These are phyloP conservation scores for Scyliorhinus canicula DNA, from an alignment of 2,797 vertebrate genomes.

Conservation along the genomic window DNA sequence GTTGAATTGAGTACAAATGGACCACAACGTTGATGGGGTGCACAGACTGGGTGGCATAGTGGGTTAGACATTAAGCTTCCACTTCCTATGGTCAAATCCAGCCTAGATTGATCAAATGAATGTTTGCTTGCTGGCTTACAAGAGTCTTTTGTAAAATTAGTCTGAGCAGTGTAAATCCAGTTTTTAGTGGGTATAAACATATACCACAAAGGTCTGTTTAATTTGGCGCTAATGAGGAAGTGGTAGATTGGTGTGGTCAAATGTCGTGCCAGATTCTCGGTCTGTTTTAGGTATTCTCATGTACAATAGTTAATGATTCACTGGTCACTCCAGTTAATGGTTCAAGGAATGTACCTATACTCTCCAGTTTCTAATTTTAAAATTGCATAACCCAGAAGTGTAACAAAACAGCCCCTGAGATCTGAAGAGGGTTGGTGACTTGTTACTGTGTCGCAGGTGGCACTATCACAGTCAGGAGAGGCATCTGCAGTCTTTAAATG, in stretches of 20 bases:
- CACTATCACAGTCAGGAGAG: too few relatives aligned
- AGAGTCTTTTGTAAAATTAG: background rate
- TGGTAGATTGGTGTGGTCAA: background rate
- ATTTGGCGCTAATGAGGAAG: background rate
- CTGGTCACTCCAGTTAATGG: background rate
- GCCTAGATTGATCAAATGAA: background rate
- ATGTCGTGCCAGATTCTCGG: background rate
- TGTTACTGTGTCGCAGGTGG: background rate
- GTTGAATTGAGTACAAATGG: conserved; percentile 26
- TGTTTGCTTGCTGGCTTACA: background rate
- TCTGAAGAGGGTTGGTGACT: background rate
- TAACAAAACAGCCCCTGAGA: background rate
- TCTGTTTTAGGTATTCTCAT: background rate
- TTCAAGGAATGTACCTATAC: background rate
- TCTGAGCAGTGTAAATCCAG: background rate
- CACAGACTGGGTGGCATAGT: background rate
- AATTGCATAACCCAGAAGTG: background rate
- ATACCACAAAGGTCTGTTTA: background rate
- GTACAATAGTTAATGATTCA: too few relatives aligned
- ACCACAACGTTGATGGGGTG: background rate
- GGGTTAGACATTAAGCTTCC: background rate
- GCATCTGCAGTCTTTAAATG: too few relatives aligned
- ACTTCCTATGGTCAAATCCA: background rate
- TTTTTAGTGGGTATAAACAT: background rate
- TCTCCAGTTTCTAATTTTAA: background rate